Conservation (phyloP, 2,797 vertebrate genomes). For the Helostoma temminkii region DNA sequence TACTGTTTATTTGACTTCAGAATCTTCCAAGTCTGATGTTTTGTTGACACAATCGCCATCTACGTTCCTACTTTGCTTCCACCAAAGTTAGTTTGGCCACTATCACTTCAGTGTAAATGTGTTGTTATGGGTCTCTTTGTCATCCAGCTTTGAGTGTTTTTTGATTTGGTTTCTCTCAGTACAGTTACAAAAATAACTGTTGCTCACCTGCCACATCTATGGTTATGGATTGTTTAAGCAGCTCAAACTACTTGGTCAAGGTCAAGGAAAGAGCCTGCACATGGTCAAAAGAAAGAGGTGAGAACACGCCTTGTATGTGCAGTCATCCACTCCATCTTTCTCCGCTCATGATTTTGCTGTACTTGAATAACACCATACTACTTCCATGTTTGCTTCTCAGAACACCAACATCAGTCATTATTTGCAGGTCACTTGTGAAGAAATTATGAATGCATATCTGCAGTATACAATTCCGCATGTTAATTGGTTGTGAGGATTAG, state of each 20-base stretch:
- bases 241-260: accelerated
- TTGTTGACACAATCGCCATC: too few species aligned
- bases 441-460: not conserved
- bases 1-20: too few species aligned
- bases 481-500: constrained; percentile 19
- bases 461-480: too few species aligned
- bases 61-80: too few species aligned
- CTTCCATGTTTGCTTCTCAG: not conserved
- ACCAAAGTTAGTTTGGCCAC: too few species aligned
- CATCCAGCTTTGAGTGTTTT: too few species aligned
- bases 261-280: not conserved
- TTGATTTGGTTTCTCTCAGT: too few species aligned
- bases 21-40: too few species aligned
- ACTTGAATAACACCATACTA: not conserved
- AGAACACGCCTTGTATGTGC: not conserved
- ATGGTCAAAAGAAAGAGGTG: not conserved
- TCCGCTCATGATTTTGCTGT: not conserved
- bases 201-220: too few species aligned
- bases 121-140: too few species aligned
- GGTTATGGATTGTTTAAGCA: not conserved
- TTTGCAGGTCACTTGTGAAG: not conserved
- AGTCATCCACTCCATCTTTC: not conserved
- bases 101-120: too few species aligned
- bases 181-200: too few species aligned
- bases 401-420: not conserved